Conservation (phyloP, 2,113 vertebrate species). For the Sarotherodon lohbergeri region DNA sequence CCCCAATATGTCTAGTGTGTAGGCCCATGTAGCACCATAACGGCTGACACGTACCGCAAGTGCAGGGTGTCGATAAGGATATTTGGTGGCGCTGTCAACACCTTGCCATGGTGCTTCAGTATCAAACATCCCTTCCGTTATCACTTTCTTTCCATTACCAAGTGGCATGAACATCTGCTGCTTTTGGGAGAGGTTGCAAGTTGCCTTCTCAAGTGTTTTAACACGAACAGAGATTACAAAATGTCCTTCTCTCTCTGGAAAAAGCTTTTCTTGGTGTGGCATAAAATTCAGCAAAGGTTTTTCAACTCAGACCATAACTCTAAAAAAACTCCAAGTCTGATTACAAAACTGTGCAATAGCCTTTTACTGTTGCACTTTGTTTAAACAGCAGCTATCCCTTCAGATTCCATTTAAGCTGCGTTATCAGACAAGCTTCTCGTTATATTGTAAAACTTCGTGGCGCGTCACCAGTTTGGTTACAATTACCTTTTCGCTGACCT, state of each 20-base stretch:
- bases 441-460: slow-evolving; percentile 25
- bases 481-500: slow-evolving; percentile 8
- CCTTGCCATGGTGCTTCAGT: slow-evolving; percentile 13
- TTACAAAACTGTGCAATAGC: not conserved
- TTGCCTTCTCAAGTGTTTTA: not conserved
- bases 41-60: not conserved
- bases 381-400: not conserved
- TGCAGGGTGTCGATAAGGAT: slow-evolving; percentile 29
- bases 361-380: not conserved
- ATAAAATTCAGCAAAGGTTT: not conserved
- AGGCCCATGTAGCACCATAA: not conserved
- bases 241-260: not conserved
- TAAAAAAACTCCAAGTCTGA: not conserved
- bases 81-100: slow-evolving; percentile 35
- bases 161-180: slow-evolving; percentile 14
- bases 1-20: not conserved
- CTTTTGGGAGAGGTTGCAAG: not conserved
- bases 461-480: slow-evolving; percentile 12
- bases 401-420: not conserved
- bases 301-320: not conserved
- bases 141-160: slow-evolving; percentile 20
- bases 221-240: not conserved
- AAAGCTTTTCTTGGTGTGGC: not conserved
- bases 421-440: slow-evolving; percentile 7
- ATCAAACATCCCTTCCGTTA: slow-evolving; percentile 14